These are phyloP conservation scores for Trissonchulus latispiculum DNA, from an alignment of 2,888 invertebrate genomes.

Conservation along the genomic window DNA sequence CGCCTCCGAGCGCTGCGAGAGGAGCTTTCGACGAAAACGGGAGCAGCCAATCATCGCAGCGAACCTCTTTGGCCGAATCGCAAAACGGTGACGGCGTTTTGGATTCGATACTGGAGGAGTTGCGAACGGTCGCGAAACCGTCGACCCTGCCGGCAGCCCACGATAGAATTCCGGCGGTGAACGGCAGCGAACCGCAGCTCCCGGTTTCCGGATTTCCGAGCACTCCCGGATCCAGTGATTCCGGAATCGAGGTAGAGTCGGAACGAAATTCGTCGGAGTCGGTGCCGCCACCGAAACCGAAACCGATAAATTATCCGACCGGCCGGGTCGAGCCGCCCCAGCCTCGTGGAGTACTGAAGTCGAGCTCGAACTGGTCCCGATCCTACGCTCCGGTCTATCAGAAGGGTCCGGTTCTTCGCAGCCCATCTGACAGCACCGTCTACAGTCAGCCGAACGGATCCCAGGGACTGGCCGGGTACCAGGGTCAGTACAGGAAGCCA, in stretches of 20 bases:
- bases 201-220: neutral
- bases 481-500: neutral
- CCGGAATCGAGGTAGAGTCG: neutral
- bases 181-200: neutral
- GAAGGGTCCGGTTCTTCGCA: neutral
- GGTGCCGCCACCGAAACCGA: neutral
- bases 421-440: neutral
- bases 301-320: neutral
- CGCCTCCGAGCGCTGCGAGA: too few species aligned
- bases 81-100: conserved; percentile 14
- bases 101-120: conserved; percentile 23
- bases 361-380: too few species aligned
- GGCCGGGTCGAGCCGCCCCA: neutral
- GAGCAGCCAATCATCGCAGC: neutral
- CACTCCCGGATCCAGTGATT: neutral
- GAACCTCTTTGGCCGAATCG: neutral
- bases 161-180: neutral
- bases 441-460: neutral
- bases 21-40: too few species aligned
- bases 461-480: neutral
- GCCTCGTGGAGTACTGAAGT: too few species aligned
- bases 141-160: neutral
- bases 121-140: conserved; percentile 20
- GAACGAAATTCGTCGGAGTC: neutral
- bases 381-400: neutral